Conservation (phyloP, 2,797 vertebrate species). For the Sebastes iracundus region DNA sequence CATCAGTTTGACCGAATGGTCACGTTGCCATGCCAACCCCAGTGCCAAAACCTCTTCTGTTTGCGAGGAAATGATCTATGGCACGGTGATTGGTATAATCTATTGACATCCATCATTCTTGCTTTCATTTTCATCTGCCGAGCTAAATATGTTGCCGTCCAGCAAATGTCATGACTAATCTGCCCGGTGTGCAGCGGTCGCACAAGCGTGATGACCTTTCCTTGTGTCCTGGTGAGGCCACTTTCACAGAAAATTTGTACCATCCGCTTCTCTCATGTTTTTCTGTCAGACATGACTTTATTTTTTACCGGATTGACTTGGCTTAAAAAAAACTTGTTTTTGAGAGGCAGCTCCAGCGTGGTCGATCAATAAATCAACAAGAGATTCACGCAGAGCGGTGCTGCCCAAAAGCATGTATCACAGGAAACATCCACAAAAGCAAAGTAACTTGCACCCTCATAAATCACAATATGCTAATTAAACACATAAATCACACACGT, state of each 20-base stretch:
- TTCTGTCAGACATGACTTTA: not conserved
- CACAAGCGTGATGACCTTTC: conserved; percentile 8
- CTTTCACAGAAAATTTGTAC: not conserved
- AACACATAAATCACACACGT: not conserved
- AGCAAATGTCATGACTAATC: conserved; percentile 30
- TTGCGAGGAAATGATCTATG: conserved; percentile 32
- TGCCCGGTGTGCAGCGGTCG: not conserved
- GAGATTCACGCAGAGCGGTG: not conserved
- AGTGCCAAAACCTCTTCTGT: conserved; percentile 17
- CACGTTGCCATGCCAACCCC: conserved; percentile 31
- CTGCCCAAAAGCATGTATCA: not conserved
- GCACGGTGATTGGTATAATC: conserved; percentile 13
- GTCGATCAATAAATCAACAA: conserved; percentile 13
- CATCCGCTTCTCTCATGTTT: not conserved
- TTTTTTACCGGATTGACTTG: not conserved
- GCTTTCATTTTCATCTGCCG: conserved; percentile 1
- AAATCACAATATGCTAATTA: conserved; percentile 22
- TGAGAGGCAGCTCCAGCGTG: not conserved
- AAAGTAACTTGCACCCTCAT: not conserved
- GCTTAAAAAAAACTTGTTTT: not conserved
- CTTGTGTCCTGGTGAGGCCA: not conserved
- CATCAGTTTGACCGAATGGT: conserved; percentile 4
- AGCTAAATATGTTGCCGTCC: conserved; percentile 8
- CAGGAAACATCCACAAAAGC: not conserved
- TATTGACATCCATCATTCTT: conserved; percentile 40